Base-by-base conservation (phyloP, 1,140 invertebrate species). In the Musca vetustissima region DNA sequence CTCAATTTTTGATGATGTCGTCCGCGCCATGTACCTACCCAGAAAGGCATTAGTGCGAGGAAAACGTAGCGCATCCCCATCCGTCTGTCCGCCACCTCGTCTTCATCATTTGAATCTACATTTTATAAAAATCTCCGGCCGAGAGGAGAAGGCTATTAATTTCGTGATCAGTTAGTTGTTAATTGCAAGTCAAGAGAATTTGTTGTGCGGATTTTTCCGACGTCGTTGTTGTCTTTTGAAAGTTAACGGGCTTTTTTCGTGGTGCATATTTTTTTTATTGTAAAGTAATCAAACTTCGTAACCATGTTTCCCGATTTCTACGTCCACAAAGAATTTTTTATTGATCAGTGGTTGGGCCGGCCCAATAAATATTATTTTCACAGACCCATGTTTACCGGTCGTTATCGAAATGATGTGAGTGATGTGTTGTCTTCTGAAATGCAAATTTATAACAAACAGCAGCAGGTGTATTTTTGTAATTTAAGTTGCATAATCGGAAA, bases 301-400 rank as follows among this genome's bases (percentile, higher is more conserved):
- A 61, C 36, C 21, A 61, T 61, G 57, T 61, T 61, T 61, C 57
- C 57, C n/a, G 57, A 61, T 61, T 61, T 61, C 22, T 61, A 61
- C 43, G 57, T 61, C 19, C 57, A 61, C 28, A 61, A 61, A 61
- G 32, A 61, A 36, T 61, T 61, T 14, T 61, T 61, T 13, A 61
- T 61, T n/a, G 57, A 61, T 36, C 57, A 61, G 14, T 61, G 57
- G 57, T 61, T 61, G 17, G 57, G 57, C 11, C 57, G 36, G 17
- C 32, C 15, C 32, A 61, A 61, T 21, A 61, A 61, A 36, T 32
- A 61, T 61, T 32, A 61, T 36, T 61, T 36, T 43, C 57, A 61
- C 36, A 19, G 57, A 9, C 36, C 57, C 25, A 61, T 61, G 57
- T 61, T 61, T 43, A 7, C 57, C 15, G n/a, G 15, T 13, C 57